Evolutionary conservation across 2,113 vertebrate genomes (phyloP).

Genomic region (Sinosuthora webbiana): DNA sequence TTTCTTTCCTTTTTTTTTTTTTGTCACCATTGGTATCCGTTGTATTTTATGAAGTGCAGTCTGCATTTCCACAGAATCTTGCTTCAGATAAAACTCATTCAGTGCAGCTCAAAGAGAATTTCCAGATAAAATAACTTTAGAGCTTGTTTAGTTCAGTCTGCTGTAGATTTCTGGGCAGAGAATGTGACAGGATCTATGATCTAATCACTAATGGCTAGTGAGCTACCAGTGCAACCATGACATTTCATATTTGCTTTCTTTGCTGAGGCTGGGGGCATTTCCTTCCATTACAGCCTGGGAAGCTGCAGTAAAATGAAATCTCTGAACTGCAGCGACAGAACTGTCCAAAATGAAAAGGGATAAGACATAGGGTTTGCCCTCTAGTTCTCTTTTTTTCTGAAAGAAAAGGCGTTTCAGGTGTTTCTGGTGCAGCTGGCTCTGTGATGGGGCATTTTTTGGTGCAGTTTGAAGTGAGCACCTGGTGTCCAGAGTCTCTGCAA

Average conservation of each 20-base stretch:
- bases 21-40: neutral
- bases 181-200: neutral
- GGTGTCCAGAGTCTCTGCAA: neutral
- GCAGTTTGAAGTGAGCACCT: neutral
- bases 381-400: neutral
- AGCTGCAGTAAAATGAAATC: slow-evolving; percentile 9
- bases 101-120: neutral
- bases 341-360: neutral
- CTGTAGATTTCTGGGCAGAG: neutral
- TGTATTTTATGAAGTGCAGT: neutral
- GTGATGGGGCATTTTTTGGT: neutral
- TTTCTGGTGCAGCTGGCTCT: neutral
- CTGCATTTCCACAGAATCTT: neutral
- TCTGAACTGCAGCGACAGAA: slow-evolving; percentile 5
- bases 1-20: neutral
- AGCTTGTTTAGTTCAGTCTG: neutral
- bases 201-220: neutral
- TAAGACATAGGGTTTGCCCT: neutral
- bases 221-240: neutral
- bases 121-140: neutral
- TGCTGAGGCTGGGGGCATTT: neutral
- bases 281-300: neutral
- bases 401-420: neutral
- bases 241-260: slow-evolving; percentile 20
- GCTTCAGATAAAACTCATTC: neutral